Base-by-base conservation (phyloP, 2,113 vertebrate species). In the Dromaius novaehollandiae region DNA sequence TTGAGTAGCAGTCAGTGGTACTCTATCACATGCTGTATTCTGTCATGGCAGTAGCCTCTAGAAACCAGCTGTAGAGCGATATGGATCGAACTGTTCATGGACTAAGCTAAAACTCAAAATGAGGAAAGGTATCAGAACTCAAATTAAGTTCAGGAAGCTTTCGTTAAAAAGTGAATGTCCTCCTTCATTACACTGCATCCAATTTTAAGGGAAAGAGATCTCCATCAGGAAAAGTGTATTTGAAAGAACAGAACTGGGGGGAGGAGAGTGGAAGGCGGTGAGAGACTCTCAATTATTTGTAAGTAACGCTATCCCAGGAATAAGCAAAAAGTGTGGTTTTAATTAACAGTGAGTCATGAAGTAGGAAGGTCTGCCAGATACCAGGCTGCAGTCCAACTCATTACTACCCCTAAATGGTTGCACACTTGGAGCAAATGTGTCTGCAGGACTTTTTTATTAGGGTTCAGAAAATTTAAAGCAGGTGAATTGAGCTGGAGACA, bases 281-380 rank as follows among this genome's bases (percentile, higher is more conserved):
- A 88, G 77, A 92, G 94, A 56, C 69, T 88, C 86, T 80, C 93
- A 82, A 91, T 96, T 92, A 96, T 97, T 97, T 86, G 87, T 93
- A 75, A 94, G 94, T 96, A 95, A 95, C 1, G 40, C 34, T 93
- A 96, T 97, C 97, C 93, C 93, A 96, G 88, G 44, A 81, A 89
- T 94, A 98, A 97, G 77, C 95, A 96, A 88, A 92, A 89, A 98
- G 97, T 97, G 88, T 97, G 97, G 97, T 97, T 98, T 98, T 98
- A 98, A 98, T 98, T 97, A 98, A 94, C 94, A 94, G 78, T 58
- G 96, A 98, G 97, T 97, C 97, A 97, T 94, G 92, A 94, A 97
- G 84, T 85, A 75, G 74, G 89, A 96, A 96, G 78, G 85, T 75
- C 90, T 95, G 97, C 97, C 97, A 98, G 94, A 19, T 93, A 89